Evolutionary conservation across 2,113 vertebrate species (phyloP), one percentile per base, ranked within the genome.

Genomic region (Peromyscus californicus): DNA sequence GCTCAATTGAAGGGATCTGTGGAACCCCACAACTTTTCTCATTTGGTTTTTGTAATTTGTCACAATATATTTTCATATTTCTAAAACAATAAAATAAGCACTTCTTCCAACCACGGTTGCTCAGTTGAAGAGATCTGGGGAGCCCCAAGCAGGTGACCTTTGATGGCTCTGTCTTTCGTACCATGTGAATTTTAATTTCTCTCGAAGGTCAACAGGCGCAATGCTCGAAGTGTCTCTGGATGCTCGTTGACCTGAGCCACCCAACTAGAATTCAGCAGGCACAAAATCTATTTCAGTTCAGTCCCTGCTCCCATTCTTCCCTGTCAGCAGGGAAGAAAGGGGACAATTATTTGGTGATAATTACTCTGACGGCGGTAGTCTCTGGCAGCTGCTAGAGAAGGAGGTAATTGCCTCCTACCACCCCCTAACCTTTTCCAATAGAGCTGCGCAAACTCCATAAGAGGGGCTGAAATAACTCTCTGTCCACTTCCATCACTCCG

Each of bases 341-440:
- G 96, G 82, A 95, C 98, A 97, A 94, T 98, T 98, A 98, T 96
- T 97, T 97, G 96, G 96, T 97, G 92, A 95, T 97, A 97, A 98
- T 98, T 97, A 96, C 97, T 98, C 96, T 91, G 97, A 89, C 0
- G 36, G 95, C 96, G 95, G 97, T 95, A 97, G 95, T 98, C 94
- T 97, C 96, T 97, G 97, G 96, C 97, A 98, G 97, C 97, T 97
- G 98, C 69, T 97, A 8, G 76, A 85, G 90, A 96, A 96, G 94
- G 93, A 95, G 79, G 84, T 98, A 97, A 98, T 97, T 96, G 92
- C 96, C 95, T 95, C 94, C 93, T 84, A 83, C 96, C 93, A 95
- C 95, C 90, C 93, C 61, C 93, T 94, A 95, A 96, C 95, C 82
- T 93, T 96, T 94, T 78, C 76, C 82, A 97, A 87, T 33, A 79